phyloP scores from a whole-genome alignment of 2,888 invertebrate species.

The Philereme transversata region DNA sequence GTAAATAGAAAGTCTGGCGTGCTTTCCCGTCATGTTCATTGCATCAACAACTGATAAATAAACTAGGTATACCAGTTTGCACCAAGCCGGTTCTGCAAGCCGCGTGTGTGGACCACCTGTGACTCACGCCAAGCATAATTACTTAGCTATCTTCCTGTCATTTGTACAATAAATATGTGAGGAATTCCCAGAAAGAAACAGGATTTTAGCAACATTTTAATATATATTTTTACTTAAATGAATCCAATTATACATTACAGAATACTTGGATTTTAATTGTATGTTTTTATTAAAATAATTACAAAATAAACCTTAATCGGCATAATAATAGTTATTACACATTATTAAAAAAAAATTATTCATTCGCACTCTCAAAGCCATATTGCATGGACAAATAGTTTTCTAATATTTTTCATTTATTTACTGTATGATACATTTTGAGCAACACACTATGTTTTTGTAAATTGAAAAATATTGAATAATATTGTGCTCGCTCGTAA shows the following conservation, averaged over 20 bases:
- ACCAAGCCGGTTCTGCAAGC: not conserved
- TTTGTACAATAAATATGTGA: not conserved
- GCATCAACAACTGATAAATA: not conserved
- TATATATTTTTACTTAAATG: constrained; percentile 85
- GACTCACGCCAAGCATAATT: constrained; percentile 12
- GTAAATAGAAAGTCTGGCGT: too few relatives aligned
- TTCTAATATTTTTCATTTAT: constrained; percentile 55
- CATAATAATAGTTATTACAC: constrained; percentile 70
- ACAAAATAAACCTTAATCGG: constrained; percentile 80
- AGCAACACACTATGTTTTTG: constrained; percentile 67
- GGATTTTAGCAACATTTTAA: constrained; percentile 82
- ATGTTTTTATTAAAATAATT: constrained; percentile 80
- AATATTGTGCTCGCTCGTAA: constrained; percentile 73
- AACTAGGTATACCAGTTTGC: not conserved
- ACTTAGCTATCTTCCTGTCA: constrained; percentile 17
- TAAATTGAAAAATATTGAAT: constrained; percentile 67
- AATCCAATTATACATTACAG: constrained; percentile 82
- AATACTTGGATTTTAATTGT: constrained; percentile 79
- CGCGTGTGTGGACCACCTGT: not conserved
- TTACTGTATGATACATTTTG: constrained; percentile 54
- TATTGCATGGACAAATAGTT: constrained; percentile 65
- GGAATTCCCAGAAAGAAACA: constrained; percentile 49
- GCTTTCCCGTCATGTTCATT: too few relatives aligned
- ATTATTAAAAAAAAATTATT: constrained; percentile 64
- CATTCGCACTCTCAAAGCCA: constrained; percentile 69